Evolutionary conservation across 2,113 vertebrate species (phyloP).

Genomic region (Callipepla californica): DNA sequence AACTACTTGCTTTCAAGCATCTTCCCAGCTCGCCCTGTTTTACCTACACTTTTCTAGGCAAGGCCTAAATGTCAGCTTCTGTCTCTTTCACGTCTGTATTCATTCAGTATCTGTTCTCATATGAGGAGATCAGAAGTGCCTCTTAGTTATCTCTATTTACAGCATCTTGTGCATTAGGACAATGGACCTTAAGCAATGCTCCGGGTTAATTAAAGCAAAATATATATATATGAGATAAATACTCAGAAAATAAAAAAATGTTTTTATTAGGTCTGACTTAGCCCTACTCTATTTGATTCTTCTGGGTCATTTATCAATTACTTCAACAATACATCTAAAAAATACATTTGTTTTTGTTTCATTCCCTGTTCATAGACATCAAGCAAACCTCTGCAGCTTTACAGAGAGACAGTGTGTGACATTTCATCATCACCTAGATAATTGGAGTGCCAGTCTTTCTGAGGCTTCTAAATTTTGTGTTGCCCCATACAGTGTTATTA

Average conservation of each 20-base stretch:
- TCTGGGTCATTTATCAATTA: not conserved
- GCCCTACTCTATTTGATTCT: not conserved
- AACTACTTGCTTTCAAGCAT: slow-evolving; percentile 12
- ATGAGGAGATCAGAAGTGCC: not conserved
- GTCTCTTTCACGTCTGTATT: not conserved
- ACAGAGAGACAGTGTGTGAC: not conserved
- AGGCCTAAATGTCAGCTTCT: not conserved
- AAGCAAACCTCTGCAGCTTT: not conserved
- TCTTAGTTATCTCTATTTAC: not conserved
- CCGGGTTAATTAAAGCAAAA: not conserved
- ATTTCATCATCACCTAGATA: not conserved
- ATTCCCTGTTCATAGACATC: not conserved
- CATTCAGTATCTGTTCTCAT: not conserved
- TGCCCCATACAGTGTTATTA: not conserved
- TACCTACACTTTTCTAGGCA: not conserved
- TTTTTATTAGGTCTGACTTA: not conserved
- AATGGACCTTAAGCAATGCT: not conserved
- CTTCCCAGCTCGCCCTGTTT: not conserved
- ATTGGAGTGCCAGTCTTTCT: not conserved
- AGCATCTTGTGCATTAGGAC: not conserved
- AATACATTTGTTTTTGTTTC: not conserved
- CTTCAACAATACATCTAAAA: not conserved
- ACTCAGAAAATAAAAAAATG: not conserved
- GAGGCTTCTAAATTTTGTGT: not conserved
- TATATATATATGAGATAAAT: not conserved